These are phyloP conservation scores for Tromatobia lineatoria DNA, from an alignment of 2,888 invertebrate species.

Conservation along the genomic window DNA sequence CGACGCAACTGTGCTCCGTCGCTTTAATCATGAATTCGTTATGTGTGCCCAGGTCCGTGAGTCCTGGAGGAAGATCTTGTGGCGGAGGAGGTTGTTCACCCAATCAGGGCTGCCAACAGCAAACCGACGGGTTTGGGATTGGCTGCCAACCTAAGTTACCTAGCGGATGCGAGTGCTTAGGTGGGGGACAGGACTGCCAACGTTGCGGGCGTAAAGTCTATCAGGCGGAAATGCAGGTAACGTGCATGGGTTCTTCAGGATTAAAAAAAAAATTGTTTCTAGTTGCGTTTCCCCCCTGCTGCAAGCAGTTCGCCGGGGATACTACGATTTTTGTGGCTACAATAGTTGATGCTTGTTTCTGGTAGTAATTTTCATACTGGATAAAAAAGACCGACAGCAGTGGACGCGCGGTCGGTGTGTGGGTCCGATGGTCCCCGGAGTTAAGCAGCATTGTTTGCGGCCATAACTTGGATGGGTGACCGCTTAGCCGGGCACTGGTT, in stretches of 20 bases:
- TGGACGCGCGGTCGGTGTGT: too few relatives aligned
- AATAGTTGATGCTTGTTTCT: too few relatives aligned
- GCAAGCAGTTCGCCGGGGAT: too few relatives aligned
- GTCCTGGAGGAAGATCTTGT: constrained; percentile 65
- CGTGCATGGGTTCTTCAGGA: background rate
- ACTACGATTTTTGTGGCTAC: too few relatives aligned
- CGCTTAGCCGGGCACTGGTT: too few relatives aligned
- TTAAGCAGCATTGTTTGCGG: too few relatives aligned
- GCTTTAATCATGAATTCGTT: constrained; percentile 64
- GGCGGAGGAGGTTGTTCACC: constrained; percentile 66
- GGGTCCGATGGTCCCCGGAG: too few relatives aligned
- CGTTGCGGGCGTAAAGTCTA: constrained; percentile 84
- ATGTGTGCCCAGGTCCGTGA: constrained; percentile 63
- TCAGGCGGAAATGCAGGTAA: constrained; percentile 83
- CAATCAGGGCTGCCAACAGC: constrained; percentile 35
- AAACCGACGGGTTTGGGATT: constrained; percentile 53
- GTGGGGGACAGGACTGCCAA: constrained; percentile 82
- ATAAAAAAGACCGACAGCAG: too few relatives aligned
- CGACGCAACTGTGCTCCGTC: constrained; percentile 41
- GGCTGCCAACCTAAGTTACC: constrained; percentile 67
- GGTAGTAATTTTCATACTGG: too few relatives aligned
- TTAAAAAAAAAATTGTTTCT: background rate
- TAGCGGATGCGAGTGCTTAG: constrained; percentile 79
- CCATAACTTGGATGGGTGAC: too few relatives aligned
- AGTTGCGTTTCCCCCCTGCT: too few relatives aligned